phyloP scores from a whole-genome alignment of 2,113 vertebrate species.

The Catharus minimus region DNA sequence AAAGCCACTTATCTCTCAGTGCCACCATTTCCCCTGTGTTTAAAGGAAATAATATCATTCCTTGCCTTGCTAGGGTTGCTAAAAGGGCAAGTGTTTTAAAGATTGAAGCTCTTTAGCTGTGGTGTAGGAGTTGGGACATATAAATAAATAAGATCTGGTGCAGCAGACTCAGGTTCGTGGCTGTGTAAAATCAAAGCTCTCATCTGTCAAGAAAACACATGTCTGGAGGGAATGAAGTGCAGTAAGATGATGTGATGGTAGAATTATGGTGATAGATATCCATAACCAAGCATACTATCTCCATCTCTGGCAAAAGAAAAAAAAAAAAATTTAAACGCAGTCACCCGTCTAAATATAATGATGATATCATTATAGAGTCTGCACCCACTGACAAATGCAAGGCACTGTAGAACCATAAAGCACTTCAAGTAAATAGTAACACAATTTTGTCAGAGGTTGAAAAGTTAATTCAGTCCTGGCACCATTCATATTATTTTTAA shows the following conservation, averaged over 20 bases:
- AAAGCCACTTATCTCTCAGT: not conserved
- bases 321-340: not conserved
- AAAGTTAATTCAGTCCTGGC: not conserved
- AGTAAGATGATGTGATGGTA: not conserved
- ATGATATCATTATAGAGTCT: not conserved
- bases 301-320: not conserved
- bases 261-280: conserved; percentile 10
- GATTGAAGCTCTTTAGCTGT: not conserved
- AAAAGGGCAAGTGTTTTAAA: not conserved
- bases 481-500: not conserved
- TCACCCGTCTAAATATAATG: not conserved
- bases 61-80: not conserved
- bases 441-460: conserved; percentile 9
- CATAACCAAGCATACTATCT: not conserved
- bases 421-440: conserved; percentile 14
- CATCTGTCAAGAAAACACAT: not conserved
- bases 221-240: not conserved
- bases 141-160: not conserved
- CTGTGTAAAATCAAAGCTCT: not conserved
- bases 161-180: not conserved
- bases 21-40: not conserved
- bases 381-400: not conserved
- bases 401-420: not conserved
- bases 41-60: not conserved
- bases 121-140: not conserved